Evolutionary conservation across 2,888 invertebrate genomes (phyloP).

Genomic region (Apotomis capreana): DNA sequence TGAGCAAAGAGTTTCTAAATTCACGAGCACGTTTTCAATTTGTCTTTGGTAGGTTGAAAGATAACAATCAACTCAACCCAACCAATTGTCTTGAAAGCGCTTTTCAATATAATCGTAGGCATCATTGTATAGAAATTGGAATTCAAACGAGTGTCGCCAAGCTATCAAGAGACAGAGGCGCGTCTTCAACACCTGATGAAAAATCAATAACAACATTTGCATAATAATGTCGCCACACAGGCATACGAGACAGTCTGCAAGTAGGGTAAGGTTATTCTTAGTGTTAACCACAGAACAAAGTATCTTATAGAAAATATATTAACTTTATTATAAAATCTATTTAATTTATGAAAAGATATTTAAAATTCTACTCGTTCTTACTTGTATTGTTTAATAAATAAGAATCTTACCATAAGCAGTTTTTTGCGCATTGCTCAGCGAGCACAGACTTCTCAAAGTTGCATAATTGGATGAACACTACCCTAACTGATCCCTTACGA

Average conservation of each 20-base stretch:
- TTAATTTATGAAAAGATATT: no score
- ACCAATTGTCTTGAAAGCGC: constrained; percentile 24
- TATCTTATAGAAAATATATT: no score
- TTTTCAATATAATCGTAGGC: constrained; percentile 27
- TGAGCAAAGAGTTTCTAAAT: constrained; percentile 4
- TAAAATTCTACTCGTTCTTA: no score
- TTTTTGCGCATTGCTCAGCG: no score
- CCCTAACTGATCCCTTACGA: no score
- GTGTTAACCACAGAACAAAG: no score
- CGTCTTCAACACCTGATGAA: constrained; percentile 52
- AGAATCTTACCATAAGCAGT: no score
- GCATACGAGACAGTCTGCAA: background rate
- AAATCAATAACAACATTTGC: constrained; percentile 60
- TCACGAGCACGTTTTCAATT: constrained; percentile 25
- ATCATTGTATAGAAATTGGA: constrained; percentile 44
- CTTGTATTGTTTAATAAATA: no score
- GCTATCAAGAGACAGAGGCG: constrained; percentile 40
- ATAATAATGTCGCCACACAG: constrained; percentile 46
- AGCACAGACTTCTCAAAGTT: no score
- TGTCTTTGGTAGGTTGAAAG: constrained; percentile 22
- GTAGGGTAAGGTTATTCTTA: no score
- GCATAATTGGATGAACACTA: no score
- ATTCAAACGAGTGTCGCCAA: constrained; percentile 43
- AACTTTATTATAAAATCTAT: no score
- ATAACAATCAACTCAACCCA: constrained; percentile 23